Conservation (phyloP, 2,888 invertebrate species). For the Tiliacea aurago region DNA sequence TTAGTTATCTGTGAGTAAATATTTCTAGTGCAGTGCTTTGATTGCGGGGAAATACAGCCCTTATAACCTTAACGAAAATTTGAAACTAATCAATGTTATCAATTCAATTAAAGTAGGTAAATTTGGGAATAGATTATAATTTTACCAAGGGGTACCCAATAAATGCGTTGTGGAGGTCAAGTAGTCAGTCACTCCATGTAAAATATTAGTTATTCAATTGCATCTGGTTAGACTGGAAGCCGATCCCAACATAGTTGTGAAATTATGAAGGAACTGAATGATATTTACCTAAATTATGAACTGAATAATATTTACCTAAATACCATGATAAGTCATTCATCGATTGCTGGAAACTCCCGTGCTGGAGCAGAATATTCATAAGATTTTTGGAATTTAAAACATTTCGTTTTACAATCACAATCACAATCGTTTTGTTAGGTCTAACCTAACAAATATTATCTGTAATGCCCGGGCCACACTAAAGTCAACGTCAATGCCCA, state of each 20-base stretch:
- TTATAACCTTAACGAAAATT: neutral
- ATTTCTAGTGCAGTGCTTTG: neutral
- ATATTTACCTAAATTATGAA: no score
- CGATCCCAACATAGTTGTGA: no score
- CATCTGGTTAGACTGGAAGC: no score
- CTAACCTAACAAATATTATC: no score
- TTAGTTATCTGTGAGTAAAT: neutral
- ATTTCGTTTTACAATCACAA: neutral
- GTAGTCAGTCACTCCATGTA: no score
- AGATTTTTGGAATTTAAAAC: neutral
- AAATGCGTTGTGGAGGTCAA: no score
- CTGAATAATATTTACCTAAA: neutral
- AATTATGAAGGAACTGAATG: no score
- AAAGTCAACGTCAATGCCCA: no score
- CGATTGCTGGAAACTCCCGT: neutral
- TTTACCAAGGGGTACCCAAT: no score
- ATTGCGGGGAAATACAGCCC: constrained; percentile 7
- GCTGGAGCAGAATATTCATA: neutral
- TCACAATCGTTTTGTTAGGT: no score
- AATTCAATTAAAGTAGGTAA: neutral
- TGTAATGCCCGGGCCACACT: no score
- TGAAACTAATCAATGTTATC: neutral
- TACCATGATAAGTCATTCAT: neutral
- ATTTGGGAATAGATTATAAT: neutral
- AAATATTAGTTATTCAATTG: no score